Percentiles rank a stretch among this genome's conserved stretches.
phyloP scores from a whole-genome alignment of 2,888 invertebrate genomes.

The Matsumyia berberina region DNA sequence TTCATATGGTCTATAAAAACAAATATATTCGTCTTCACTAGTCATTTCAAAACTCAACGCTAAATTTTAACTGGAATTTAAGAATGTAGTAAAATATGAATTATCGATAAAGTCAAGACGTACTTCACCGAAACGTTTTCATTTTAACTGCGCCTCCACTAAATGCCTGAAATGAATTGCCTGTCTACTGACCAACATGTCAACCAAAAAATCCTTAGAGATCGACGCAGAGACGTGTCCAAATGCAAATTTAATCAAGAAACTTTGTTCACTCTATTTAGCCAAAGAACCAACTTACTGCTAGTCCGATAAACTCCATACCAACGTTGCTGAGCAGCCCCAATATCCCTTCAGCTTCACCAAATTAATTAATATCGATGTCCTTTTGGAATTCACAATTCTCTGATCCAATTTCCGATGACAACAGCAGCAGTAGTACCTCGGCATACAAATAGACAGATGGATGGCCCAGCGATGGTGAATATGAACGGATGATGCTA shows the following conservation, averaged over 20 bases:
- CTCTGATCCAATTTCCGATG: conserved; percentile 76
- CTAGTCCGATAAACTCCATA: conserved; percentile 36
- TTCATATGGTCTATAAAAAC: too few species aligned
- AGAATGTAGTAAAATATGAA: too few species aligned
- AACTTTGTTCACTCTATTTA: conserved; percentile 73
- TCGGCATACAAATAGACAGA: conserved; percentile 58
- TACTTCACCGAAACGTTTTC: not conserved
- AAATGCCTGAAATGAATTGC: conserved; percentile 40
- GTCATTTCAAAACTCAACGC: too few species aligned
- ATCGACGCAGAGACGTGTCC: conserved; percentile 52
- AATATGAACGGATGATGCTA: conserved; percentile 67
- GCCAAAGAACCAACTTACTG: conserved; percentile 54
- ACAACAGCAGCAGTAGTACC: conserved; percentile 62
- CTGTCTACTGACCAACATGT: conserved; percentile 46
- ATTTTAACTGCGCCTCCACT: not conserved
- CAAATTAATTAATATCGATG: conserved; percentile 77
- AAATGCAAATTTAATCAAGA: conserved; percentile 75
- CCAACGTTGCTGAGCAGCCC: conserved; percentile 56
- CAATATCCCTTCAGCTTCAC: conserved; percentile 70
- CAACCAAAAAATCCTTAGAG: conserved; percentile 69
- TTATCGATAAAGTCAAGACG: not conserved
- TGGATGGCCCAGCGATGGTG: conserved; percentile 60
- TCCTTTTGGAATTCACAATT: conserved; percentile 76
- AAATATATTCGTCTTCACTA: too few species aligned
- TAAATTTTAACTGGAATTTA: too few species aligned